Percentiles rank a stretch among this genome's conserved stretches.
Evolutionary conservation across 2,113 vertebrate genomes (phyloP).

Genomic region (Prunella fulvescens): DNA sequence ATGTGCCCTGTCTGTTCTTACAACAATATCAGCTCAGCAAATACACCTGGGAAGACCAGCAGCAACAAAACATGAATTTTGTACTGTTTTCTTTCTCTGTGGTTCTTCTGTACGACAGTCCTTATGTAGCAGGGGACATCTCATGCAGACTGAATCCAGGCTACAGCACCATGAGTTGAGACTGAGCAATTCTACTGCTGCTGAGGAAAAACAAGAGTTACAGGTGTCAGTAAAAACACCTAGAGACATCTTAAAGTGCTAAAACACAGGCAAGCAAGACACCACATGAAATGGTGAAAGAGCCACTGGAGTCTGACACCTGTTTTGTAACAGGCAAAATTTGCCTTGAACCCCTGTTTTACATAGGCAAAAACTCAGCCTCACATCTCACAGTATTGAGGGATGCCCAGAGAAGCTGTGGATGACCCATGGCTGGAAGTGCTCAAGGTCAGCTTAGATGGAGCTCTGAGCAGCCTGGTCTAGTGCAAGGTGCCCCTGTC

Average conservation of each 20-base stretch:
- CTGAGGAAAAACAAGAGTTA: not conserved
- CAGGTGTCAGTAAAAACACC: not conserved
- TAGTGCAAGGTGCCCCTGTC: not conserved
- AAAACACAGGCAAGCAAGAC: not conserved
- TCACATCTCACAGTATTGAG: not conserved
- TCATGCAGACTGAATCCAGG: not conserved
- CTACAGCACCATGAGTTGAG: not conserved
- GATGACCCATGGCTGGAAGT: not conserved
- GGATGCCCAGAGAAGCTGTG: not conserved
- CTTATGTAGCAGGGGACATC: not conserved
- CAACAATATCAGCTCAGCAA: not conserved
- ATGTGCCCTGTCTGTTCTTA: not conserved
- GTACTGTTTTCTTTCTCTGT: not conserved
- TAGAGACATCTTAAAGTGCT: not conserved
- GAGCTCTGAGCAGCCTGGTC: not conserved
- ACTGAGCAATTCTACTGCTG: not conserved
- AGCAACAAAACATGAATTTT: not conserved
- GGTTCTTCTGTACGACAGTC: not conserved
- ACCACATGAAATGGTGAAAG: not conserved
- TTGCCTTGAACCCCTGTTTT: not conserved
- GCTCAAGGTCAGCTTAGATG: not conserved
- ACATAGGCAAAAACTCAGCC: not conserved
- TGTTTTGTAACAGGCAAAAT: not conserved
- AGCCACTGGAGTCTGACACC: not conserved
- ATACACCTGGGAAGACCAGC: not conserved